Evolutionary conservation across 2,888 invertebrate species (phyloP).

Genomic region (Cephus pulcher): DNA sequence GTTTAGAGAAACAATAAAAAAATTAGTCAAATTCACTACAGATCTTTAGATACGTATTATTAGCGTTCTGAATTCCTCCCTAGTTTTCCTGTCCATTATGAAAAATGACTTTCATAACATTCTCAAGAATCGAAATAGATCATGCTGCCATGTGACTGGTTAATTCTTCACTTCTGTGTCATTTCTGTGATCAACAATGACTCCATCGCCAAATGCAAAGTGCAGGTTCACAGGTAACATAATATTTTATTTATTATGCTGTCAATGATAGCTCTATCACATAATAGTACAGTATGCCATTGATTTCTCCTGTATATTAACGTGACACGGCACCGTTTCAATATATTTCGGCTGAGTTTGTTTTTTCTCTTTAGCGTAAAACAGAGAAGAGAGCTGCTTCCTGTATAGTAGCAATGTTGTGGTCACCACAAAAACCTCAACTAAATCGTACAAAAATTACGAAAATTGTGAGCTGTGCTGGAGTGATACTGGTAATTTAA

Average conservation of each 20-base stretch:
- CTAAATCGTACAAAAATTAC: slow-evolving; percentile 52
- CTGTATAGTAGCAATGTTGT: slow-evolving; percentile 26
- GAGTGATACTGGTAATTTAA: slow-evolving; percentile 47
- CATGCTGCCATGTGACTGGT: not conserved
- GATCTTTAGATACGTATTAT: too few species aligned
- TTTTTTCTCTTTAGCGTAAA: slow-evolving; percentile 26
- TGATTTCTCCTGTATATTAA: slow-evolving; percentile 32
- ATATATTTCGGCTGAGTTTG: slow-evolving; percentile 27
- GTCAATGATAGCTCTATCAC: slow-evolving; percentile 54
- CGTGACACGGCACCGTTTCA: slow-evolving; percentile 32
- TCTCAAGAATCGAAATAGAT: not conserved
- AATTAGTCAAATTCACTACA: not conserved
- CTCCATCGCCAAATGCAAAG: not conserved
- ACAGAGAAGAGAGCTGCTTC: slow-evolving; percentile 27
- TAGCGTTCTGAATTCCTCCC: not conserved
- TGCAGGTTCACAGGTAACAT: slow-evolving; percentile 24
- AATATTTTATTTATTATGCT: slow-evolving; percentile 57
- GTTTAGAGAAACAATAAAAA: not conserved
- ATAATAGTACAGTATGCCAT: slow-evolving; percentile 49
- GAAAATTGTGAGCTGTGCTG: slow-evolving; percentile 33
- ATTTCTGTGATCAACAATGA: not conserved
- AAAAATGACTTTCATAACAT: not conserved
- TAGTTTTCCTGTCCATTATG: not conserved
- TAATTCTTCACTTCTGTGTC: not conserved
- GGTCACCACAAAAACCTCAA: slow-evolving; percentile 21